Evolutionary conservation across 1,140 invertebrate genomes (phyloP), one percentile per base, ranked within the genome.

Genomic region (Tribolium madens): DNA sequence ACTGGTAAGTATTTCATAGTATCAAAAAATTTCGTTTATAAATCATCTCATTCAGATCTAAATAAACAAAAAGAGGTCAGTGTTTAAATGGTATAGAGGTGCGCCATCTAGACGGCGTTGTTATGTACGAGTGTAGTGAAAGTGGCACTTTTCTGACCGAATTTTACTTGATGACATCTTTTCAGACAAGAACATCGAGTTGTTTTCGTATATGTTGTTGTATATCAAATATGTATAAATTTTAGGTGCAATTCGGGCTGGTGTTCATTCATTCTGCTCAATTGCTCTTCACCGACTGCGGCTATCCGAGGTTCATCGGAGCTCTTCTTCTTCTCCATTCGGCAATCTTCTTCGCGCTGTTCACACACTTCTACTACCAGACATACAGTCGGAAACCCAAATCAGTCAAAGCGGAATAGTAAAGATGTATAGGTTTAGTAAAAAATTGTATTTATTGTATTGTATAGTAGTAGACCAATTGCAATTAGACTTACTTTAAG

Each of bases 281-380:
- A 82, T 89, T 94, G 3, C 83, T 95, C 42, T 91, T 92, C 64
- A 88, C 87, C 76, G 92, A 94, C 81, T 95, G 94, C 83, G 90
- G 92, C 60, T 95, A 94, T 84, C 94, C 93, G 1, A 92, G 86
- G 80, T 85, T 94, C 74, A 91, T 96, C 12, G 93, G 93, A 1
- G 87, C 90, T 71, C 89, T 96, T 52, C 86, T 97, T 64, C 88
- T 97, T 78, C 88, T 96, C 0, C 96, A 98, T 85, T 95, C 96
- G 1, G 89, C 93, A 15, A 95, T 98, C 79, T 98, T 98, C 89
- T 95, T 97, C 85, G 90, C 91, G 14, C 90, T 98, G 21, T 98
- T 98, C 89, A 93, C 91, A 77, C 92, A 98, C 87, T 98, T 98
- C 88, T 98, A 97, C 86, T 90, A 92, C 78, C 92, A 93, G 85